Evolutionary conservation across 2,113 vertebrate species (phyloP), one percentile per base, ranked within the genome.

Genomic region (Catagonus wagneri): DNA sequence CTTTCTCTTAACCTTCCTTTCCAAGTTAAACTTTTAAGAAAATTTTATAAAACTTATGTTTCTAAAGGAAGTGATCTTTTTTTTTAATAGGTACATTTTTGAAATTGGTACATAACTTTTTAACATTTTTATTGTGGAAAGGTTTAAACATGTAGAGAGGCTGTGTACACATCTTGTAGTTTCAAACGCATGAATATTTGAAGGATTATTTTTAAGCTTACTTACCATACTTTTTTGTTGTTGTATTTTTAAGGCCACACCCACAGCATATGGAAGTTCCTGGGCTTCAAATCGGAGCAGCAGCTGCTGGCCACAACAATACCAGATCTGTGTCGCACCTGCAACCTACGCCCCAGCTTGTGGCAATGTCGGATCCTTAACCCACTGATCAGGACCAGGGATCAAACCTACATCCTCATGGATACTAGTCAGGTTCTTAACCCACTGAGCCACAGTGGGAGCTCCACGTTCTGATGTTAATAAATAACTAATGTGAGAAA

Each of bases 21-120:
- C 65, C n/a, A 66, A 72, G 7, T 91, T 91, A 66, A 94, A 95
- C 10, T 90, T 88, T 76, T 90, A 93, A 89, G 61, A 63, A 91
- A 36, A 72, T 87, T 86, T 90, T 60, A 74, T 92, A 75, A 69
- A 94, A 68, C 22, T 87, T 93, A 2, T 65, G 88, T 89, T 79
- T 89, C 88, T 94, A 71, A 81, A 95, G 19, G 34, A 94, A 96
- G 34, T 83, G 34, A 65, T 58, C 20, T 58, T 52, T 96, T 87
- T 95, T 32, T 92, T 89, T 83, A 68, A 19, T 13, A 84, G 60
- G 23, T 54, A 83, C 44, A 78, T 91, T 94, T 92, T 50, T 89
- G 83, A 94, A 94, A 66, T 61, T 71, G 32, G 50, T 78, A 44
- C 3, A 29, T 87, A 58, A 83, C 63, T 95, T 88, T 93, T 94